Evolutionary conservation across 2,888 invertebrate genomes (phyloP).

Genomic region (Phragmatobia fuliginosa): DNA sequence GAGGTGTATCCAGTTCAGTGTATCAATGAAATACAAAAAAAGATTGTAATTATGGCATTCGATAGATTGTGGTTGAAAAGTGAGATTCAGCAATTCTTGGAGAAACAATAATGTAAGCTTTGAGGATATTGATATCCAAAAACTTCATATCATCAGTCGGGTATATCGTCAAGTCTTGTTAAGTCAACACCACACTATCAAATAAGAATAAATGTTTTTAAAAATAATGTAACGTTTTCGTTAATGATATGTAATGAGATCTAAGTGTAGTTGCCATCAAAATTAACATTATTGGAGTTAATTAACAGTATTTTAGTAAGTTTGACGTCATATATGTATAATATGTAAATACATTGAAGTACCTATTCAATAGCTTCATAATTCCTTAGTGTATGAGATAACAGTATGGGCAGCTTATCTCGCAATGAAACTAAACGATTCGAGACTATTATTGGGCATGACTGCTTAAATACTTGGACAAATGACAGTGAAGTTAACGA

Average conservation of each 20-base stretch:
- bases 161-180: no score
- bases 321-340: background rate
- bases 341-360: no score
- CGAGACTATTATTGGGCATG: background rate
- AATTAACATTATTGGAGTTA: background rate
- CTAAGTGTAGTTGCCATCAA: background rate
- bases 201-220: background rate
- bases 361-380: no score
- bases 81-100: background rate
- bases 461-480: background rate
- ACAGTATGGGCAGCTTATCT: background rate
- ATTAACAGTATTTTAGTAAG: background rate
- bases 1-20: no score
- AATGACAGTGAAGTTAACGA: background rate
- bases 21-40: no score
- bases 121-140: background rate
- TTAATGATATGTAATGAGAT: constrained; percentile 3
- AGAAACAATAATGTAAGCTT: background rate
- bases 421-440: background rate
- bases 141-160: background rate
- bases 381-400: no score
- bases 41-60: no score
- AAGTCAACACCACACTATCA: background rate
- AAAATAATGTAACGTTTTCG: background rate
- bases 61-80: no score